phyloP scores from a whole-genome alignment of 1,140 invertebrate genomes.

The Mylabris phalerata region DNA sequence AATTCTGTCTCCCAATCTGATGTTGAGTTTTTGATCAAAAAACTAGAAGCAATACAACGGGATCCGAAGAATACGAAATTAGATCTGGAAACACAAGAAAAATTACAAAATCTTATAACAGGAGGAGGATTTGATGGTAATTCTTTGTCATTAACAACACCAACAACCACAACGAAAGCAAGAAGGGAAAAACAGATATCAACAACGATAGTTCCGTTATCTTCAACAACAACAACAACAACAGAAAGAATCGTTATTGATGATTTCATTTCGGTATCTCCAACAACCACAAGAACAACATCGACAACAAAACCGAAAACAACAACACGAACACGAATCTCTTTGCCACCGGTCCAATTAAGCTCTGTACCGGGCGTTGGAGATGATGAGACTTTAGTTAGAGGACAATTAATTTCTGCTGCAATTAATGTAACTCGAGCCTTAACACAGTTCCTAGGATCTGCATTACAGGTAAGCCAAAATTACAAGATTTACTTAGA shows the following conservation, averaged over 20 bases:
- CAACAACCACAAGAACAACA: not conserved
- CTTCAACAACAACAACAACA: slow-evolving; percentile 20
- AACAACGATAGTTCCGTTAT: not conserved
- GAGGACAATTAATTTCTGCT: slow-evolving; percentile 58
- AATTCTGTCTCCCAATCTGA: slow-evolving; percentile 21
- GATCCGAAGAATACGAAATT: slow-evolving; percentile 32
- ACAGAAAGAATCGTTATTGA: slow-evolving; percentile 21
- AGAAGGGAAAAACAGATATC: slow-evolving; percentile 5
- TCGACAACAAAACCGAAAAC: slow-evolving; percentile 1
- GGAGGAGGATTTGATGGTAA: slow-evolving; percentile 26
- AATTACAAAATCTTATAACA: slow-evolving; percentile 30
- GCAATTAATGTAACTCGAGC: slow-evolving; percentile 65
- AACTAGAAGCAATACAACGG: slow-evolving; percentile 36
- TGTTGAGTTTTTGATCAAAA: slow-evolving; percentile 29
- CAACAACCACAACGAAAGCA: slow-evolving; percentile 6
- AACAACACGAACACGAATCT: slow-evolving; percentile 14
- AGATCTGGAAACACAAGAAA: slow-evolving; percentile 33
- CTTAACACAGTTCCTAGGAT: slow-evolving; percentile 65
- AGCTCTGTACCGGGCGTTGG: slow-evolving; percentile 36
- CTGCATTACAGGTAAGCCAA: slow-evolving; percentile 58
- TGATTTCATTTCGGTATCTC: slow-evolving; percentile 10
- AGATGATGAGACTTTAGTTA: slow-evolving; percentile 39
- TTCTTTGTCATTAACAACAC: slow-evolving; percentile 24
- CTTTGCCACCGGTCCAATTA: slow-evolving; percentile 33
- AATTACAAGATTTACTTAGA: not conserved